Evolutionary conservation across 2,888 invertebrate species (phyloP).

Genomic region (Tenthredo scrophulariae): DNA sequence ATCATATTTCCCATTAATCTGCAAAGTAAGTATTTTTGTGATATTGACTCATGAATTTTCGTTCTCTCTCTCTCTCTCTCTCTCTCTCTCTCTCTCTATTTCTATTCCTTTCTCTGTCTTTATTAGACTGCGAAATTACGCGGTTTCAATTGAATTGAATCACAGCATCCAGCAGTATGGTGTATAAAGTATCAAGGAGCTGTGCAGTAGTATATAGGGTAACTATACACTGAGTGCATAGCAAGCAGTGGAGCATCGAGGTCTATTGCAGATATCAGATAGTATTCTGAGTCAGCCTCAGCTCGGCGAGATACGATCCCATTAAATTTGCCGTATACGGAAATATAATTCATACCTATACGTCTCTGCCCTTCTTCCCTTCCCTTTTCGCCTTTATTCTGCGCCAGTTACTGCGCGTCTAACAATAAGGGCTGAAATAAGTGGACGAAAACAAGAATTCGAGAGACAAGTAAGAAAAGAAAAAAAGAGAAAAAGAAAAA

Average conservation of each 20-base stretch:
- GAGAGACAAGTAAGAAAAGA: too few relatives aligned
- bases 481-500: too few relatives aligned
- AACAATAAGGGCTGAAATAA: too few relatives aligned
- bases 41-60: background rate
- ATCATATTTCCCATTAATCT: background rate
- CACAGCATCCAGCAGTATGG: background rate
- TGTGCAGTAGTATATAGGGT: background rate
- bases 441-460: too few relatives aligned
- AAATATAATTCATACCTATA: constrained; percentile 47
- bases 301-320: constrained; percentile 34
- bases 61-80: background rate
- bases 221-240: background rate
- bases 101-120: background rate
- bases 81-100: background rate
- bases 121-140: background rate
- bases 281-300: constrained; percentile 38
- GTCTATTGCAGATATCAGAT: constrained; percentile 43
- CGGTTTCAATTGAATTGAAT: background rate
- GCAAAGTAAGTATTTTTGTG: background rate
- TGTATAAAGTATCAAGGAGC: background rate
- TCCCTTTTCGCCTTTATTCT: background rate
- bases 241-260: constrained; percentile 6
- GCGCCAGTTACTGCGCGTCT: too few relatives aligned
- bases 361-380: background rate
- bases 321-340: constrained; percentile 51